Conservation (phyloP, 2,888 invertebrate genomes). For the Phanerotoma sp. region DNA sequence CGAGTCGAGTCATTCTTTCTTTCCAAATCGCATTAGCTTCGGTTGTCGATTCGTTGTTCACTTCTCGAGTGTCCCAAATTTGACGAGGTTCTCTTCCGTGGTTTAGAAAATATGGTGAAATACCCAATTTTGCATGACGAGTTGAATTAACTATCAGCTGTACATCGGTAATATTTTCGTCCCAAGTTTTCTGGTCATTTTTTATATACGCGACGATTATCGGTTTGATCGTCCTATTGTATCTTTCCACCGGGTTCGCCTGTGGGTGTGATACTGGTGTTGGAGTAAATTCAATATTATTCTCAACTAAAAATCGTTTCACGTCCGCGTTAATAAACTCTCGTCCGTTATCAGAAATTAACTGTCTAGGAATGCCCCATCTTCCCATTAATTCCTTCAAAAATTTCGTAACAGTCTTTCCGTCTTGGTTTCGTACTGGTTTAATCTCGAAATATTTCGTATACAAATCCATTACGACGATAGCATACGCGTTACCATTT, state of each 20-base stretch:
- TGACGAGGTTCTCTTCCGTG: not conserved
- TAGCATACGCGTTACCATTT: conserved; percentile 12
- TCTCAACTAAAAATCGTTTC: not conserved
- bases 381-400: conserved; percentile 12
- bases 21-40: not conserved
- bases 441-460: conserved; percentile 20
- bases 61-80: not conserved
- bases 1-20: not conserved
- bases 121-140: not conserved
- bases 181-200: conserved; percentile 16
- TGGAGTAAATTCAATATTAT: conserved; percentile 6
- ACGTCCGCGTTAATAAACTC: conserved; percentile 1
- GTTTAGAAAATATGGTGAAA: not conserved
- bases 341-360: not conserved
- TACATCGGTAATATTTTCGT: not conserved
- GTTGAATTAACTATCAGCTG: not conserved
- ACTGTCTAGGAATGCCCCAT: conserved; percentile 1
- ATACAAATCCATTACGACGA: conserved; percentile 20
- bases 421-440: conserved; percentile 8
- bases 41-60: not conserved
- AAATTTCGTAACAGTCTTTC: not conserved
- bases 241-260: no score
- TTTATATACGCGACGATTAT: conserved; percentile 22
- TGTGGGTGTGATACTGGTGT: no score
- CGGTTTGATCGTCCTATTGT: conserved; percentile 22